phyloP scores from a whole-genome alignment of 2,113 vertebrate genomes.

The Malurus elegans region DNA sequence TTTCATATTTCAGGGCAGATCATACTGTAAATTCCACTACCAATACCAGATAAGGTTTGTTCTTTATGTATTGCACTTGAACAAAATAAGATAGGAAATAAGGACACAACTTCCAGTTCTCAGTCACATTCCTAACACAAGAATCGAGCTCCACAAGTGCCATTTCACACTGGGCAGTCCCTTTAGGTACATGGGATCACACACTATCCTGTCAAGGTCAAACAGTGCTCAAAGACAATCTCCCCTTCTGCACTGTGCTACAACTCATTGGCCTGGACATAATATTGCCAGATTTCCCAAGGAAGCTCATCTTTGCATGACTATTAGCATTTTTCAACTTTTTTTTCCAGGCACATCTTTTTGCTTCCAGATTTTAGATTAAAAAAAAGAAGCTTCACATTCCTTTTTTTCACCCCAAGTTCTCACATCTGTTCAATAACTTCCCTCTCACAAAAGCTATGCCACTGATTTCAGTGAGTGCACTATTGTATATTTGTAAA shows the following conservation, averaged over 20 bases:
- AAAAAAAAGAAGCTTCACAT: background rate
- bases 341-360: background rate
- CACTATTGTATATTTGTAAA: background rate
- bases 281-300: background rate
- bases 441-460: background rate
- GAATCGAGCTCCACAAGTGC: background rate
- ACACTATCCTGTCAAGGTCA: background rate
- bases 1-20: background rate
- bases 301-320: background rate
- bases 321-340: background rate
- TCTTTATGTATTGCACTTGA: background rate
- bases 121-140: fast-evolving
- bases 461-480: background rate
- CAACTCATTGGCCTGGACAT: background rate
- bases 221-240: background rate
- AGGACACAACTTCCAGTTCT: background rate
- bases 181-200: background rate
- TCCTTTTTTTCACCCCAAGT: background rate
- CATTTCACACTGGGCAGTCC: background rate
- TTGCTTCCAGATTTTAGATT: background rate
- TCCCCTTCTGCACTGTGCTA: background rate
- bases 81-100: background rate
- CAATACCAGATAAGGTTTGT: background rate
- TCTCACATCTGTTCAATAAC: background rate
- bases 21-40: background rate